These are phyloP conservation scores for Gobio gobio DNA, from an alignment of 2,113 vertebrate species.

Conservation along the genomic window DNA sequence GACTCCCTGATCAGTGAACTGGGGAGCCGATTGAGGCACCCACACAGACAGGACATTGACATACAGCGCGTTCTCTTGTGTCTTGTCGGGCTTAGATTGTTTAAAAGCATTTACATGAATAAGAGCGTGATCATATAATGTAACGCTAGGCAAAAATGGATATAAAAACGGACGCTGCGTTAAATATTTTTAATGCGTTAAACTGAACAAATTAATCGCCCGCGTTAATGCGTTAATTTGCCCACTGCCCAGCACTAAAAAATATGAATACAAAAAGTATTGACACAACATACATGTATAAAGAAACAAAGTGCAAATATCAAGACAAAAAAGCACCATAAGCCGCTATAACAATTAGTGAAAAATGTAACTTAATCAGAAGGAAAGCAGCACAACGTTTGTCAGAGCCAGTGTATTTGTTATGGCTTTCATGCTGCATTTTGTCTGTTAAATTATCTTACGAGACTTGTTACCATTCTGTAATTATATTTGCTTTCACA, in stretches of 20 bases:
- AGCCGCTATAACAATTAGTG: not conserved
- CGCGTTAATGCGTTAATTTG: too few species aligned
- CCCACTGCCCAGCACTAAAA: not conserved
- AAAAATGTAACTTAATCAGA: not conserved
- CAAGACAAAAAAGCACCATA: not conserved
- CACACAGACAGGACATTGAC: too few species aligned
- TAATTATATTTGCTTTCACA: constrained; percentile 5
- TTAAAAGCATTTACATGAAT: too few species aligned
- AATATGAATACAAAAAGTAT: not conserved
- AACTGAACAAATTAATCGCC: too few species aligned
- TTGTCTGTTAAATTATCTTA: not conserved
- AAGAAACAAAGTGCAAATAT: not conserved
- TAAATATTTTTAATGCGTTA: too few species aligned
- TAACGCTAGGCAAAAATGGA: too few species aligned
- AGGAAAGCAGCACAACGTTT: not conserved
- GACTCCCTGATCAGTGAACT: too few species aligned
- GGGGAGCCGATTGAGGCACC: too few species aligned
- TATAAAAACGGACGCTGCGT: too few species aligned
- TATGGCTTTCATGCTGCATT: not conserved
- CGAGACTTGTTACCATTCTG: not conserved
- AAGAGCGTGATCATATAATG: too few species aligned
- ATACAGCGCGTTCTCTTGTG: too few species aligned
- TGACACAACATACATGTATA: not conserved
- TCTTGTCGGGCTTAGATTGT: too few species aligned
- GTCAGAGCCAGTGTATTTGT: not conserved